A percentile compares a stretch with the other conserved stretches of the same genome.
phyloP scores from a whole-genome alignment of 64 coral and sea anemone genomes.

The Porites australiensis region DNA sequence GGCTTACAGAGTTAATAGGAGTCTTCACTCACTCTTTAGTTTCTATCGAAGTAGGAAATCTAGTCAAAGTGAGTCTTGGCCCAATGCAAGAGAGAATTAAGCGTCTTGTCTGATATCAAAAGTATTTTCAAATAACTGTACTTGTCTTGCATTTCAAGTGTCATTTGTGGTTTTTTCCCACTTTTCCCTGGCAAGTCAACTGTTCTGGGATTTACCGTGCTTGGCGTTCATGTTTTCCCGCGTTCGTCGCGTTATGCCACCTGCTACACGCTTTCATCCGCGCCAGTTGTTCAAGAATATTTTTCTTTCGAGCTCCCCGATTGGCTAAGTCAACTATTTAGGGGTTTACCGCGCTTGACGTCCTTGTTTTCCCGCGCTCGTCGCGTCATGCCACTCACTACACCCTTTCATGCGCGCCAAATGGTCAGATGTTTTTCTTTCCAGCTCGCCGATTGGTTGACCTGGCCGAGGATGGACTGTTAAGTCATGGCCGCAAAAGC shows the following conservation, averaged over 20 bases:
- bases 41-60: no score
- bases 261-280: background rate
- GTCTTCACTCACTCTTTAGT: no score
- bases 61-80: no score
- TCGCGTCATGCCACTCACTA: background rate
- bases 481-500: background rate
- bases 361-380: background rate
- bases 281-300: no score
- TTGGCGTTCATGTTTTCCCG: background rate
- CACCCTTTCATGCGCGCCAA: background rate
- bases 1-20: no score
- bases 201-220: background rate
- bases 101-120: no score
- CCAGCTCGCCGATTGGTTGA: background rate
- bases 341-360: background rate
- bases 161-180: background rate
- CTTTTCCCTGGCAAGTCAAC: background rate
- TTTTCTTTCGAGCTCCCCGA: no score
- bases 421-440: background rate
- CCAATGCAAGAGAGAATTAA: no score
- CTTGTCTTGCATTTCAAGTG: no score
- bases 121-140: no score
- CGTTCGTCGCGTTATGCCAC: background rate
- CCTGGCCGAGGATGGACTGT: background rate
- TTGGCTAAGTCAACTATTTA: background rate